Percentiles rank a stretch among this genome's conserved stretches.
These are phyloP conservation scores for Tetraneura akinire DNA, from an alignment of 1,140 invertebrate species.

Conservation along the genomic window DNA sequence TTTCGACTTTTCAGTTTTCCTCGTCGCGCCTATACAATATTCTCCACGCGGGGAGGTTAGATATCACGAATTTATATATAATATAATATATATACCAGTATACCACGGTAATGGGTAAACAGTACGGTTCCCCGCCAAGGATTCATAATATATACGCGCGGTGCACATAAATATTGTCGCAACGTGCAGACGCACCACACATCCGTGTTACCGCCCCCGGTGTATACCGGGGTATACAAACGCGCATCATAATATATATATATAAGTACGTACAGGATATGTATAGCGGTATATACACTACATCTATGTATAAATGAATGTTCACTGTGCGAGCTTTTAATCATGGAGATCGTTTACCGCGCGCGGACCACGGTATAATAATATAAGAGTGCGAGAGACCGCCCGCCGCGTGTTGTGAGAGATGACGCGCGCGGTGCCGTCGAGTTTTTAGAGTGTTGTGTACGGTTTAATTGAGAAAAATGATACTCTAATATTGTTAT, in stretches of 20 bases:
- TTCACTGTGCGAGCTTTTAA: not conserved
- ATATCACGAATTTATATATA: no score
- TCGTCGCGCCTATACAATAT: not conserved
- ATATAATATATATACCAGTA: no score
- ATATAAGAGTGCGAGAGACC: not conserved
- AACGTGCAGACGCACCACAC: not conserved
- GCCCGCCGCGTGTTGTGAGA: conserved; percentile 32
- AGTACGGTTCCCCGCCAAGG: not conserved
- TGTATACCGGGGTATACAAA: not conserved
- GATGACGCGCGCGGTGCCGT: not conserved
- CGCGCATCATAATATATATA: not conserved
- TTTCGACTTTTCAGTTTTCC: not conserved
- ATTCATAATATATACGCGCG: not conserved
- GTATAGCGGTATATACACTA: no score
- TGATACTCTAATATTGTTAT: conserved; percentile 28
- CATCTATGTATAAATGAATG: no score
- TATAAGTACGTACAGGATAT: no score
- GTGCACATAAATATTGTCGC: conserved; percentile 19
- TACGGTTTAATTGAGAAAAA: conserved; percentile 45
- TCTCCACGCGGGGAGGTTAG: no score
- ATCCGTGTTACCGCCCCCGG: not conserved
- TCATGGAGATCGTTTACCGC: conserved; percentile 21
- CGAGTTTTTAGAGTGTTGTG: not conserved
- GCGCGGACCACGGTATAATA: no score
- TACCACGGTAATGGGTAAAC: not conserved